Evolutionary conservation across 2,113 vertebrate species (phyloP).

Genomic region (Mobula birostris): DNA sequence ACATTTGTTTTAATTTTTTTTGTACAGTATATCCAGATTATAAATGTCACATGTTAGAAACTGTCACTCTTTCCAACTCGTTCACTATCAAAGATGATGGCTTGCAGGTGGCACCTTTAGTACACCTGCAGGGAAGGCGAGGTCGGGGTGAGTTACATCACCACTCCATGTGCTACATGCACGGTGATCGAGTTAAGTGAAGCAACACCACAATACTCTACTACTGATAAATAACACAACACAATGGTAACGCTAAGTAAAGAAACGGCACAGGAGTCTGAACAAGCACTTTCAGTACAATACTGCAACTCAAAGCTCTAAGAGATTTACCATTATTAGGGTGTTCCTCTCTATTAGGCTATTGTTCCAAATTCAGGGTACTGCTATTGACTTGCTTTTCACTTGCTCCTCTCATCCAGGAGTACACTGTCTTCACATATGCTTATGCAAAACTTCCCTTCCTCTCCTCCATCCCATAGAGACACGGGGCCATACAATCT

Average conservation of each 20-base stretch:
- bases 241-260: constrained; percentile 6
- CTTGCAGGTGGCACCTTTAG: neutral
- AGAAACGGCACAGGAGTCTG: constrained; percentile 3
- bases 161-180: neutral
- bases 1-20: constrained; percentile 5
- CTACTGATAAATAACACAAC: constrained; percentile 28
- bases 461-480: too few relatives aligned
- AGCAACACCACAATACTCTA: constrained; percentile 9
- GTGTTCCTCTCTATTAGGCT: neutral
- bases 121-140: neutral
- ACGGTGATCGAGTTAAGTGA: neutral
- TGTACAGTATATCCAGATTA: constrained; percentile 29
- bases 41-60: constrained; percentile 29
- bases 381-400: neutral
- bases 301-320: neutral
- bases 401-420: neutral
- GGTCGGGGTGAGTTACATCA: neutral
- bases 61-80: constrained; percentile 6
- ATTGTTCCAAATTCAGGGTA: neutral
- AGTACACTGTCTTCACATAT: too few relatives aligned
- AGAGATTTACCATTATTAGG: neutral
- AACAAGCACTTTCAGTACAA: constrained; percentile 34
- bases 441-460: neutral
- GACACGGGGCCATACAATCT: neutral
- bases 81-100: neutral